A percentile compares a stretch with the other conserved stretches of the same genome.
These are phyloP conservation scores for Heterodera carotae DNA, from an alignment of 1,140 invertebrate species.

Conservation along the genomic window DNA sequence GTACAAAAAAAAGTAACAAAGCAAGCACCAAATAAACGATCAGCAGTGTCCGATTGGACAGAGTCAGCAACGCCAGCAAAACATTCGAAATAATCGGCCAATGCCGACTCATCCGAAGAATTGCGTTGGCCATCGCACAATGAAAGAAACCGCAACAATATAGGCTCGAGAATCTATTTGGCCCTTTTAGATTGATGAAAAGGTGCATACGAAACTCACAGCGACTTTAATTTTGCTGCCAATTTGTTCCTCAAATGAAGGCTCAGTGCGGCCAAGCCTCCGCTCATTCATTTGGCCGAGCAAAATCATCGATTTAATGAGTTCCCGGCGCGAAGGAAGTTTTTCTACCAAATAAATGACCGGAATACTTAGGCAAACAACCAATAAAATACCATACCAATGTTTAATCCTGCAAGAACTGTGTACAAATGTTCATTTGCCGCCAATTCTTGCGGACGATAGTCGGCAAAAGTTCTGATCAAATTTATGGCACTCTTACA, in stretches of 20 bases:
- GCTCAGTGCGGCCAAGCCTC: neutral
- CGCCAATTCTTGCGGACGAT: constrained; percentile 29
- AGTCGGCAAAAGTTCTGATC: constrained; percentile 34
- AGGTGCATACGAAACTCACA: constrained; percentile 10
- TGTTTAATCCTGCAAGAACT: constrained; percentile 17
- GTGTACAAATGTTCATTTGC: constrained; percentile 35
- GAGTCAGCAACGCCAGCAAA: constrained; percentile 39
- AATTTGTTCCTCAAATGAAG: neutral
- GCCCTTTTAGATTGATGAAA: no score
- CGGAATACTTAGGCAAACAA: neutral
- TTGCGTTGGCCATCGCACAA: neutral
- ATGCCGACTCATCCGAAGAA: constrained; percentile 13
- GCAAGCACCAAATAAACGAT: constrained; percentile 25
- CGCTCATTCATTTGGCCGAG: constrained; percentile 17
- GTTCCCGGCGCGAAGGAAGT: constrained; percentile 29
- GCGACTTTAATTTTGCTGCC: constrained; percentile 25
- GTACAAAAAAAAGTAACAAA: neutral
- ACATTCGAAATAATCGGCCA: constrained; percentile 36
- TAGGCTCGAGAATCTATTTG: constrained; percentile 39
- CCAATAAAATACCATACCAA: constrained; percentile 19
- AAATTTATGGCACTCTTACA: constrained; percentile 30
- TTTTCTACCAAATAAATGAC: constrained; percentile 26
- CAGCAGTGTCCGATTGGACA: constrained; percentile 31
- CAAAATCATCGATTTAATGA: constrained; percentile 34
- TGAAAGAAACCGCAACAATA: constrained; percentile 15